Conservation (phyloP, 2,797 vertebrate genomes). For the Danio aesculapii region DNA sequence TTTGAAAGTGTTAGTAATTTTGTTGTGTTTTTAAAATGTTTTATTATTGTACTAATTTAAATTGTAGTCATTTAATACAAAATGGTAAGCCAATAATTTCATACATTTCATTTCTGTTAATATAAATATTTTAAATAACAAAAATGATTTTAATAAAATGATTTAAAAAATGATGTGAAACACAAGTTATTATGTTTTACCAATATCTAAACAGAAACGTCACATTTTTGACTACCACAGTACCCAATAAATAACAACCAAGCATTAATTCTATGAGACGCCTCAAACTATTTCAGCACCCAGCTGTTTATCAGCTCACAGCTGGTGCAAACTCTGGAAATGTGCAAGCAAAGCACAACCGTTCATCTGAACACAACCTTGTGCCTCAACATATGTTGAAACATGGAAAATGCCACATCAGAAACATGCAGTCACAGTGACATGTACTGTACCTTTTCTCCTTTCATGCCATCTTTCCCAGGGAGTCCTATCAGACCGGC, state of each 20-base stretch:
- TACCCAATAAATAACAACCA: conserved; percentile 6
- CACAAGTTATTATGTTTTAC: background rate
- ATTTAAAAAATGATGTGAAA: too few species aligned
- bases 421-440: background rate
- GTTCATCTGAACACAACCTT: conserved; percentile 13
- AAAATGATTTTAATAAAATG: too few species aligned
- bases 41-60: too few species aligned
- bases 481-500: conserved; percentile 83
- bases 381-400: conserved; percentile 6
- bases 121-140: too few species aligned
- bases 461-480: conserved; percentile 90
- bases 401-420: background rate
- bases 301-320: background rate
- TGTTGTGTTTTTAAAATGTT: too few species aligned
- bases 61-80: too few species aligned
- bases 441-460: conserved; percentile 87
- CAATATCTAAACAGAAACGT: background rate
- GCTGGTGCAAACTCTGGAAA: conserved; percentile 1
- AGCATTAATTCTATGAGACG: background rate
- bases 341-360: conserved; percentile 6
- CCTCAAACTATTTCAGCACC: background rate
- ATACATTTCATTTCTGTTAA: too few species aligned
- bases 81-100: too few species aligned
- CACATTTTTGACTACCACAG: background rate
- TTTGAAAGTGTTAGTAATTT: too few species aligned